Base-by-base conservation (phyloP, 2,113 vertebrate genomes). In the Pampusana beccarii region DNA sequence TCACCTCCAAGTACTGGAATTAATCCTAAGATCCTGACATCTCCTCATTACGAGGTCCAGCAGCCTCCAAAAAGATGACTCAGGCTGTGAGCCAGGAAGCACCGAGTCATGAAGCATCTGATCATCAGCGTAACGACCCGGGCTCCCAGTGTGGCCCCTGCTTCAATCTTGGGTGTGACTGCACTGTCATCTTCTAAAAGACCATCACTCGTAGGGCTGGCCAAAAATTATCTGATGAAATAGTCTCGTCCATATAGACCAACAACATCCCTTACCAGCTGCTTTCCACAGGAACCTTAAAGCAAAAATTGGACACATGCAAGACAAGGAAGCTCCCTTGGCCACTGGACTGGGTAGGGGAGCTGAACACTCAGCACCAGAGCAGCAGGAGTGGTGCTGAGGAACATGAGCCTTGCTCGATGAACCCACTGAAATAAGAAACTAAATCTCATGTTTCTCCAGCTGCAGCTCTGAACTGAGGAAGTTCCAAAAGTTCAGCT, bases 41-140 rank as follows among this genome's bases (percentile, higher is more conserved):
- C 80, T 89, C 48, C 77, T 91, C 53, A 38, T 78, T 84, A 84
- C 0, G 0, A 93, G 73, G 65, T 83, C 69, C 89, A 89, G 51
- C 18, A 10, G 69, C 50, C 80, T 87, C 65, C 90, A 75, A 42
- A 74, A 48, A 16, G 73, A 93, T 51, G 69, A 88, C 23, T 88
- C 64, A 26, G 56, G 38, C 67, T 38, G 42, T 9, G 46, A 88
- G 75, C 40, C 1, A 19, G 33, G 80, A 85, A 77, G 46, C 2
- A 2, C 64, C 15, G 48, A 86, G 58, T 91, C 80, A 86, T 4
- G 0, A 46, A 71, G 60, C 33, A 56, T 29, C 40, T 36, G 20
- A 8, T 3, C 44, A 20, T 9, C 0, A 0, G 13, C 10, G 1
- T 38, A 56, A 70, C 0, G 7, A 29, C 23, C 16, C 0, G 0